Evolutionary conservation across 1,140 invertebrate genomes (phyloP).

Genomic region (Drosophila mayri): DNA sequence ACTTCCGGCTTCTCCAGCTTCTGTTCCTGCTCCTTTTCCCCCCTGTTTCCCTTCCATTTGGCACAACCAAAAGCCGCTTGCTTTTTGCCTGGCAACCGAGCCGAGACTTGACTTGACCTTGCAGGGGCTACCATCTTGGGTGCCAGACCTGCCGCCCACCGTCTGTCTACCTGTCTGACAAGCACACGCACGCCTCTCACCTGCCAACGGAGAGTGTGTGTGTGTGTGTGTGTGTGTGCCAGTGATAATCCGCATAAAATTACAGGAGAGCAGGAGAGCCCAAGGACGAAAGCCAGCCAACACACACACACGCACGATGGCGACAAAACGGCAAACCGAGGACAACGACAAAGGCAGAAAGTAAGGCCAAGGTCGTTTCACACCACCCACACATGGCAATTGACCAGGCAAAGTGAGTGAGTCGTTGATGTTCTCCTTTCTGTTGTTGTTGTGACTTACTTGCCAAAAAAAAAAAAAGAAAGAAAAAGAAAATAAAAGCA

Average conservation of each 20-base stretch:
- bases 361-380: constrained; percentile 80
- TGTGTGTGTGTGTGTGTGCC: constrained; percentile 14
- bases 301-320: constrained; percentile 21
- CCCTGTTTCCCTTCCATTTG: not conserved
- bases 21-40: not conserved
- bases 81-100: constrained; percentile 55
- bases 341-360: constrained; percentile 53
- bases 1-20: constrained; percentile 62
- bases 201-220: constrained; percentile 1
- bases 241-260: constrained; percentile 84
- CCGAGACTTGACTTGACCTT: constrained; percentile 65
- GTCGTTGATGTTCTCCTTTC: constrained; percentile 35
- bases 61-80: not conserved
- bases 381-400: constrained; percentile 56
- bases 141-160: constrained; percentile 30
- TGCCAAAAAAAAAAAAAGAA: constrained; percentile 33
- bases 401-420: constrained; percentile 69
- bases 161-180: constrained; percentile 47
- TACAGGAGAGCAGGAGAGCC: constrained; percentile 60
- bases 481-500: constrained; percentile 21
- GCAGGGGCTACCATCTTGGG: constrained; percentile 52
- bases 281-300: constrained; percentile 31
- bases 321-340: constrained; percentile 2
- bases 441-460: constrained; percentile 62
- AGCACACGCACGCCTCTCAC: constrained; percentile 47